These are phyloP conservation scores for Littorina saxatilis DNA, from an alignment of 1,140 invertebrate species.

Conservation along the genomic window DNA sequence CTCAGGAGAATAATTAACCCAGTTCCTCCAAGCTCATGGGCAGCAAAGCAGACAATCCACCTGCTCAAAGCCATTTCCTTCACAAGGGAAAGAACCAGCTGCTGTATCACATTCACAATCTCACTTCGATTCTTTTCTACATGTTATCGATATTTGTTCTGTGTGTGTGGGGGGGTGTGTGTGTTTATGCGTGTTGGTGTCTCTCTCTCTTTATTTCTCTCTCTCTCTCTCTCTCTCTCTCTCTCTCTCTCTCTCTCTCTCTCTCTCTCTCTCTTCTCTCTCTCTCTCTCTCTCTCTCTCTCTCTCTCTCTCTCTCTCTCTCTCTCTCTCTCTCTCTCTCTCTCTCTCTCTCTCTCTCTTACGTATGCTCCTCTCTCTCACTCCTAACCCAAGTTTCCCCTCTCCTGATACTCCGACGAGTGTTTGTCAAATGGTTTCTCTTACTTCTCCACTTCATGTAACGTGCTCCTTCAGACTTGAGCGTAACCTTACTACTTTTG, in stretches of 20 bases:
- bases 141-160: no score
- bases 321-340: background rate
- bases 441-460: no score
- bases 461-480: no score
- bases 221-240: background rate
- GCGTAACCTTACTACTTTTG: no score
- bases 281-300: background rate
- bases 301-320: background rate
- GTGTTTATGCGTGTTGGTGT: background rate
- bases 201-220: background rate
- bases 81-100: no score
- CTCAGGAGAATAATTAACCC: no score
- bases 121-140: no score
- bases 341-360: background rate
- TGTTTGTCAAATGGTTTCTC: no score
- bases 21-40: no score
- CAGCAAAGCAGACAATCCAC: no score
- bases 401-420: background rate
- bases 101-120: no score
- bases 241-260: background rate
- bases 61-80: no score
- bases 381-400: background rate
- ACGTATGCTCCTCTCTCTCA: background rate
- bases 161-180: background rate
- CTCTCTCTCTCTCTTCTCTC: background rate